Base-by-base conservation (phyloP, 1,140 invertebrate species). In the Calephelis virginiensis region DNA sequence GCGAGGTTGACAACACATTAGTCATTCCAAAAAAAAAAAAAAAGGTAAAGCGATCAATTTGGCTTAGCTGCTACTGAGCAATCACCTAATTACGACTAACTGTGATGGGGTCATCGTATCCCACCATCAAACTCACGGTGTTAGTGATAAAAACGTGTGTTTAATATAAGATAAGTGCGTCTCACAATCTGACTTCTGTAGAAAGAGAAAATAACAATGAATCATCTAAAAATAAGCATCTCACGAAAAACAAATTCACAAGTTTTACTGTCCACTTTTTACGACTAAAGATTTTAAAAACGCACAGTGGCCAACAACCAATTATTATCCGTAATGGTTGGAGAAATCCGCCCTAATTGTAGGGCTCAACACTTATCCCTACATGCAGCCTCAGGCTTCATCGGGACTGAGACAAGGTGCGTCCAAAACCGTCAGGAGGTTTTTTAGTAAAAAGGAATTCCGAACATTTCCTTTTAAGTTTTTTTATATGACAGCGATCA, bases 291-390 rank as follows among this genome's bases (percentile, higher is more conserved):
- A 80, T 81, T 82, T 82, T 69, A 70, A 76, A 75, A 82, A 78
- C 63, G 77, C 72, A 73, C 77, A 74, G 75, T 78, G 76, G 75
- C 76, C 62, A 69, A 65, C 50, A 59, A 73, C 68, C 70, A 74
- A 76, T 74, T 80, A 79, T 79, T 78, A 80, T 70, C 69, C 59
- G 71, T 78, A 82, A 83, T 80, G 73, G 69, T 69, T 73, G 70
- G 73, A 75, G 75, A 76, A 82, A 73, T 79, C 76, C 76, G 71
- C 76, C 71, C 76, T 81, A 70, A 82, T 85, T 82, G 73, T 71
- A 75, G 70, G 74, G 69, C 68, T 75, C 66, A 47, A 62, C 67
- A 69, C 50, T 59, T 63, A 62, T 61, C 66, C 61, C 63, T 43
- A 64, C 62, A 47, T 45, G n/a, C 0, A 56, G 50, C 50, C 50